A percentile compares a stretch with the other conserved stretches of the same genome.
These are phyloP conservation scores for Florisuga fusca DNA, from an alignment of 2,797 vertebrate species.

Conservation along the genomic window DNA sequence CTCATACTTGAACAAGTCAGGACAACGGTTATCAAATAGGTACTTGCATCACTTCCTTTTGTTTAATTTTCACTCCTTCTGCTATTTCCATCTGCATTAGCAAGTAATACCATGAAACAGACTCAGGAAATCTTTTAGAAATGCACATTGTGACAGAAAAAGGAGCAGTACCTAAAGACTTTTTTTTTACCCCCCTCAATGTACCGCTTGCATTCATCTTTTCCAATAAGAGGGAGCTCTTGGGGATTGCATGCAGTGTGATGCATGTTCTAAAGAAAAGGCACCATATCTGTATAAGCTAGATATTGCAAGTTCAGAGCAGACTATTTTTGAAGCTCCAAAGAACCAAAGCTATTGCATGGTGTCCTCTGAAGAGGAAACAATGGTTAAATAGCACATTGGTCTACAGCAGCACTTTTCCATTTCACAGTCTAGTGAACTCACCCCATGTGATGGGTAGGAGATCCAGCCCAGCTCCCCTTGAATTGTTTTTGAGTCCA, in stretches of 20 bases:
- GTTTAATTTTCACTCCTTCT: background rate
- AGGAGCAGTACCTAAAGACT: background rate
- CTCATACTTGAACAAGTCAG: background rate
- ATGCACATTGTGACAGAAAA: background rate
- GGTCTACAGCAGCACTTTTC: constrained; percentile 55
- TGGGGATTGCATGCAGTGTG: background rate
- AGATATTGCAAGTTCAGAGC: background rate
- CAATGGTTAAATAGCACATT: constrained; percentile 58
- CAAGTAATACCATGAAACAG: background rate
- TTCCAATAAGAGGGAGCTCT: background rate
- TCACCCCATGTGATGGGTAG: constrained; percentile 95
- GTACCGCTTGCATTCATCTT: background rate
- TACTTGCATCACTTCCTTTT: background rate
- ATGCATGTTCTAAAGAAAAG: background rate
- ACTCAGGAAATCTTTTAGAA: background rate
- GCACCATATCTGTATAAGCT: background rate
- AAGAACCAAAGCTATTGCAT: background rate
- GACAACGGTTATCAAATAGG: background rate
- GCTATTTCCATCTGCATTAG: background rate
- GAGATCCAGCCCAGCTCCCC: constrained; percentile 99
- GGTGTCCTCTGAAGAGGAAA: constrained; percentile 49
- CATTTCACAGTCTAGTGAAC: constrained; percentile 76
- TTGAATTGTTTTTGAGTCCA: constrained; percentile 98
- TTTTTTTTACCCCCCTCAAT: background rate
- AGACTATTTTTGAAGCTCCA: constrained; percentile 24